A percentile compares a stretch with the other conserved stretches of the same genome.
phyloP scores from a whole-genome alignment of 2,888 invertebrate genomes.

The Odontocolon sp. region DNA sequence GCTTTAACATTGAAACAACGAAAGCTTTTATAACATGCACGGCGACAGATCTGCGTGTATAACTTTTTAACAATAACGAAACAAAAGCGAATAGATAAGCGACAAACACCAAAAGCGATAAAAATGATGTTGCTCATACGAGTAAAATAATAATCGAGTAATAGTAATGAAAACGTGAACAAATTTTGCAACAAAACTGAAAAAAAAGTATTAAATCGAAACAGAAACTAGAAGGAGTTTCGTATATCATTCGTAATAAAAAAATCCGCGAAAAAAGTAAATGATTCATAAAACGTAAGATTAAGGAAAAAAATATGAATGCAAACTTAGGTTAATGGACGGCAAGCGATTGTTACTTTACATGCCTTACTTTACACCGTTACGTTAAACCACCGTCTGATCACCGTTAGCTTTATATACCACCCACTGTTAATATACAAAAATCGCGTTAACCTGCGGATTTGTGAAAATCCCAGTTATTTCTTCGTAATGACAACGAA shows the following conservation, averaged over 20 bases:
- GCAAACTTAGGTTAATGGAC: constrained; percentile 13
- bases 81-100: constrained; percentile 14
- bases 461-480: background rate
- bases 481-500: background rate
- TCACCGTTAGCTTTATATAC: constrained; percentile 66
- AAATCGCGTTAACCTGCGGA: background rate
- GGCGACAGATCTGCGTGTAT: background rate
- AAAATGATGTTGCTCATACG: background rate
- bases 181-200: background rate
- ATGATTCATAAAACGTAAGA: background rate
- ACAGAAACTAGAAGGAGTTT: too few relatives aligned
- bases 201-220: background rate
- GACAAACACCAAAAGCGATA: constrained; percentile 21
- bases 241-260: too few relatives aligned
- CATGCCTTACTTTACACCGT: constrained; percentile 67
- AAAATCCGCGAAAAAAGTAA: background rate
- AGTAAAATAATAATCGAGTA: background rate
- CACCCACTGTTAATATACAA: constrained; percentile 18
- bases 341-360: constrained; percentile 46
- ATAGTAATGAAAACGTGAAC: background rate
- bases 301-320: constrained; percentile 12
- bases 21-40: constrained; percentile 33
- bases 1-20: constrained; percentile 2
- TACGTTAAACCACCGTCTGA: constrained; percentile 74
- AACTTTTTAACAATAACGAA: background rate